Percentiles rank a stretch among this genome's conserved stretches.
Evolutionary conservation across 2,888 invertebrate species (phyloP).

Genomic region (Gisinianus flammeolus): DNA sequence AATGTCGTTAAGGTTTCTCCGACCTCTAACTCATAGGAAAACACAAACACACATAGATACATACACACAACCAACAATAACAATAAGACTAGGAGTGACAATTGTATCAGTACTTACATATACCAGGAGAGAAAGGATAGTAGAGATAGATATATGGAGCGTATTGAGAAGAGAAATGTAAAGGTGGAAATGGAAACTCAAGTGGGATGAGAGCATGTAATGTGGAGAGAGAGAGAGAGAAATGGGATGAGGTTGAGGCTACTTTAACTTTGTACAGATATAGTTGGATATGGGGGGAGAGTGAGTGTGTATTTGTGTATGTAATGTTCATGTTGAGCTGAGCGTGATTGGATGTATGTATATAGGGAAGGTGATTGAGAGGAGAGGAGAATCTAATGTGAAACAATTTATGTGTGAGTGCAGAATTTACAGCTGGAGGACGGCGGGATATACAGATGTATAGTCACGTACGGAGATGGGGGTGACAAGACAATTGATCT

Average conservation of each 20-base stretch:
- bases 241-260: background rate
- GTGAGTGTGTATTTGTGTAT: background rate
- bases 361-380: constrained; percentile 32
- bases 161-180: background rate
- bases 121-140: no score
- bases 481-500: constrained; percentile 20
- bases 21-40: no score
- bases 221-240: background rate
- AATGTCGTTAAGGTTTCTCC: no score
- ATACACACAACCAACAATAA: background rate
- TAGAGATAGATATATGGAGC: background rate
- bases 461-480: constrained; percentile 39
- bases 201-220: background rate
- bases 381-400: constrained; percentile 15
- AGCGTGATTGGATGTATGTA: constrained; percentile 17
- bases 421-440: constrained; percentile 41
- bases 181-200: background rate
- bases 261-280: no score
- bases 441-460: constrained; percentile 45
- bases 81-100: background rate
- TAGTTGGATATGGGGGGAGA: no score
- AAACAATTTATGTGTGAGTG: constrained; percentile 16
- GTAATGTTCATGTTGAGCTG: no score
- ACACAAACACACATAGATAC: background rate
- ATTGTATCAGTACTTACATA: background rate